phyloP scores from a whole-genome alignment of 2,888 invertebrate species.

The Folsomia candida region DNA sequence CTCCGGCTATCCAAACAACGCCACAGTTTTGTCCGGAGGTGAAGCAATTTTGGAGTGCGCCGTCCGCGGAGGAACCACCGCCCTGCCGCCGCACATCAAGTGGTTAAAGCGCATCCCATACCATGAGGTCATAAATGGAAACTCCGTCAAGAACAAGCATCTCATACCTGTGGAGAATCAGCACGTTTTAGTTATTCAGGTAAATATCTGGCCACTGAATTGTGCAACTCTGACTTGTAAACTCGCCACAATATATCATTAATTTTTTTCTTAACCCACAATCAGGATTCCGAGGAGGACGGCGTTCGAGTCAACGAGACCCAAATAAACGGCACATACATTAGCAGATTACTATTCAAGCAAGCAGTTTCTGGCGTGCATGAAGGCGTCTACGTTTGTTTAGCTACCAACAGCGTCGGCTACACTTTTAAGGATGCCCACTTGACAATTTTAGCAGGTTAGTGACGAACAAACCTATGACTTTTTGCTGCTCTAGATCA shows the following conservation, averaged over 20 bases:
- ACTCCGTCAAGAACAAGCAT: slow-evolving; percentile 40
- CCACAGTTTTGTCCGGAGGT: slow-evolving; percentile 46
- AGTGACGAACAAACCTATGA: slow-evolving; percentile 10
- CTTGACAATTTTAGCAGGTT: slow-evolving; percentile 46
- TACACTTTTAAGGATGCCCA: slow-evolving; percentile 48
- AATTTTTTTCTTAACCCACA: neutral
- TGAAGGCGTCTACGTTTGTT: slow-evolving; percentile 48
- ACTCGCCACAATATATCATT: no score
- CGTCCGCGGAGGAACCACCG: slow-evolving; percentile 43
- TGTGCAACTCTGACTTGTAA: neutral
- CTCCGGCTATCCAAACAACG: slow-evolving; percentile 46
- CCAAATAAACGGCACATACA: slow-evolving; percentile 47
- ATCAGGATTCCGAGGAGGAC: slow-evolving; percentile 47
- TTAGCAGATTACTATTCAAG: slow-evolving; percentile 47
- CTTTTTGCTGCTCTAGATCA: neutral
- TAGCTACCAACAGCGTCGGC: slow-evolving; percentile 48
- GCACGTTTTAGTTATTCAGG: slow-evolving; percentile 49
- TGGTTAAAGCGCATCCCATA: slow-evolving; percentile 49
- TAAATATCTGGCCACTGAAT: neutral
- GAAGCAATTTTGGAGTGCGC: slow-evolving; percentile 49
- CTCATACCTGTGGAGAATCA: slow-evolving; percentile 48
- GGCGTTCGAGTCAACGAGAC: slow-evolving; percentile 49
- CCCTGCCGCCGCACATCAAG: slow-evolving; percentile 49
- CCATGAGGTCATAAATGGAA: slow-evolving; percentile 33
- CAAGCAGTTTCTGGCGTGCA: slow-evolving; percentile 38